Evolutionary conservation across 2,888 invertebrate species (phyloP).

Genomic region (Tipula confusa): DNA sequence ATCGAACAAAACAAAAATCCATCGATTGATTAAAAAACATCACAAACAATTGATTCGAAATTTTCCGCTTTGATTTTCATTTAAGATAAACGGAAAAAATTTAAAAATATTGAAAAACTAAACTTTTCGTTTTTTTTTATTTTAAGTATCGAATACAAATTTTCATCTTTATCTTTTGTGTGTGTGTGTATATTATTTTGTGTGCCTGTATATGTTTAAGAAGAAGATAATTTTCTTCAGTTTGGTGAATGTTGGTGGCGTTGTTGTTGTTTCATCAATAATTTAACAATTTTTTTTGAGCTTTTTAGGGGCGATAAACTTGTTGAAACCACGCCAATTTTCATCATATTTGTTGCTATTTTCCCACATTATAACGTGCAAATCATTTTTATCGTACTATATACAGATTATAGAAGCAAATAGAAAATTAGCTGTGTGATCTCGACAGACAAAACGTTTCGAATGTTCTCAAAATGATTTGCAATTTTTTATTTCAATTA

Average conservation of each 20-base stretch:
- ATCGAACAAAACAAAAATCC: background rate
- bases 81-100: background rate
- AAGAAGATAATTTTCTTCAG: background rate
- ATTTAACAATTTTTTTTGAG: background rate
- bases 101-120: background rate
- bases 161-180: background rate
- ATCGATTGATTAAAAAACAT: constrained; percentile 12
- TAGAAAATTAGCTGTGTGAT: background rate
- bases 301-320: background rate
- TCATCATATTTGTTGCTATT: background rate
- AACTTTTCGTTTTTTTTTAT: background rate
- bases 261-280: background rate
- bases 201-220: background rate
- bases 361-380: background rate
- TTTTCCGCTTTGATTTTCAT: constrained; percentile 3
- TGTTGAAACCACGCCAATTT: background rate
- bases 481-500: background rate
- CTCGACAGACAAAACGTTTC: background rate
- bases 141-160: background rate
- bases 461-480: background rate
- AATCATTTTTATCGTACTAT: background rate
- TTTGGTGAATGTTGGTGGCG: background rate
- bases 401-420: background rate
- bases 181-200: no score
- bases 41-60: constrained; percentile 4